Percentiles rank a stretch among this genome's conserved stretches.
phyloP scores from a whole-genome alignment of 1,140 invertebrate species.

The Zaprionus camerounensis region DNA sequence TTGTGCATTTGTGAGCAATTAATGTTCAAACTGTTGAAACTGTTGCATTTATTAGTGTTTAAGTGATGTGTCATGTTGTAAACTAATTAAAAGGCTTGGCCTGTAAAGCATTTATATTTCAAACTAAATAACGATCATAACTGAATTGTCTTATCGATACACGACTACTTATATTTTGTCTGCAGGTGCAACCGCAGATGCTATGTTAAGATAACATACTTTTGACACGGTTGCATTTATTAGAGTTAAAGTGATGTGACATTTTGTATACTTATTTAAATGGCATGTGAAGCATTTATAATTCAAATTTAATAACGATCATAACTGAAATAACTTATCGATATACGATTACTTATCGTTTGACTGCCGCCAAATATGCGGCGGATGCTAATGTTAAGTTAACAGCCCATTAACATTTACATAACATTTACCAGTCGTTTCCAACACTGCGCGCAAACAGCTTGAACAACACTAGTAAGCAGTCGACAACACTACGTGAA shows the following conservation, averaged over 20 bases:
- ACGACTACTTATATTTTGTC: neutral
- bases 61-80: conserved; percentile 35
- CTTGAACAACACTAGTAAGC: conserved; percentile 25
- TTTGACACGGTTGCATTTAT: conserved; percentile 78
- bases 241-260: conserved; percentile 54
- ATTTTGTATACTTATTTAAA: conserved; percentile 7
- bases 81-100: conserved; percentile 5
- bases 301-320: conserved; percentile 25
- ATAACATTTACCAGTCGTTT: neutral
- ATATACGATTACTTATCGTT: neutral
- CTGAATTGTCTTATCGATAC: conserved; percentile 7
- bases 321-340: conserved; percentile 10
- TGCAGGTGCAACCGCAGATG: neutral
- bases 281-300: conserved; percentile 11
- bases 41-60: conserved; percentile 79
- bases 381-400: neutral
- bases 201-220: conserved; percentile 13
- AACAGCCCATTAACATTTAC: conserved; percentile 18
- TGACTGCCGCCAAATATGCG: neutral
- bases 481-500: conserved; percentile 48
- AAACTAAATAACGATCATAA: conserved; percentile 27
- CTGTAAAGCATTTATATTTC: conserved; percentile 22
- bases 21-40: conserved; percentile 69
- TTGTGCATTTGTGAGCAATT: conserved; percentile 69
- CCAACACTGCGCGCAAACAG: conserved; percentile 12